Evolutionary conservation across 2,888 invertebrate genomes (phyloP).

Genomic region (Drosophila recens): DNA sequence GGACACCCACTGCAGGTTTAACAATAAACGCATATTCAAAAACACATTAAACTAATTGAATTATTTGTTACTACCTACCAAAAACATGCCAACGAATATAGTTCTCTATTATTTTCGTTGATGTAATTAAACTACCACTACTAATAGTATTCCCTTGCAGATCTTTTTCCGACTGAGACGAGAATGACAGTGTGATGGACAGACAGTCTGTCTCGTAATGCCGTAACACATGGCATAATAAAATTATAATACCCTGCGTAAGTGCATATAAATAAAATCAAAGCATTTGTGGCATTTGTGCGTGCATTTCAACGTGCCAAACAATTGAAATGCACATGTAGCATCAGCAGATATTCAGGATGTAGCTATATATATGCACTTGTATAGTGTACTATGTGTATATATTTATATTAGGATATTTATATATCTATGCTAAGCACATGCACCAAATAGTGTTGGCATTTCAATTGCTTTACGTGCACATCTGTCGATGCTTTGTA

Average conservation of each 20-base stretch:
- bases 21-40: constrained; percentile 9
- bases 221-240: constrained; percentile 14
- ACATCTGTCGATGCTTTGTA: constrained; percentile 66
- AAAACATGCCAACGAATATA: background rate
- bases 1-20: background rate
- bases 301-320: constrained; percentile 65
- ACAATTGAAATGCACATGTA: constrained; percentile 58
- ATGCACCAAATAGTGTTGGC: constrained; percentile 66
- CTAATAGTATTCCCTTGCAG: background rate
- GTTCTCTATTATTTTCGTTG: background rate
- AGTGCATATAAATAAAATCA: constrained; percentile 33
- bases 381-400: constrained; percentile 15
- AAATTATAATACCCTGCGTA: constrained; percentile 24
- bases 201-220: constrained; percentile 12
- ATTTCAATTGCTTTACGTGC: constrained; percentile 64
- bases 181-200: background rate
- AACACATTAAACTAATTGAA: constrained; percentile 1
- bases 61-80: constrained; percentile 16
- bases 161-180: background rate
- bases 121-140: background rate
- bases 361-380: constrained; percentile 14
- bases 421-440: constrained; percentile 20
- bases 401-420: constrained; percentile 7
- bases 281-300: constrained; percentile 67
- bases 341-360: constrained; percentile 55